Evolutionary conservation across 2,797 vertebrate genomes (phyloP).

Genomic region (Hydrophis major): DNA sequence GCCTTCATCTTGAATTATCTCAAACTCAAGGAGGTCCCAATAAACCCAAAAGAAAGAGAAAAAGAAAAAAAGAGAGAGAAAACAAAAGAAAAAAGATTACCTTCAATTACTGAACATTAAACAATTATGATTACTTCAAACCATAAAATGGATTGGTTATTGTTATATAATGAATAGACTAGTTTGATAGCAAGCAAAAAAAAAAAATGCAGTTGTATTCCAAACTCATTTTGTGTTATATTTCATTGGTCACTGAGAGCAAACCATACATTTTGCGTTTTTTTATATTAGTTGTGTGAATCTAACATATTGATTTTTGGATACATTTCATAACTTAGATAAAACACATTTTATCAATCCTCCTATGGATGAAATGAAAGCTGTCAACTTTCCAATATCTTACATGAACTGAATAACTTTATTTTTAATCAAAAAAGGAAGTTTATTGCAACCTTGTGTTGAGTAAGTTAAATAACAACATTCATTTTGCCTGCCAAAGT

Average conservation of each 20-base stretch:
- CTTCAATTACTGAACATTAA: constrained; percentile 81
- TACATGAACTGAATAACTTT: not conserved
- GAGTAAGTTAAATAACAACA: not conserved
- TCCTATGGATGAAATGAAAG: constrained; percentile 12
- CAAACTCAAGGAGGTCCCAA: constrained; percentile 88
- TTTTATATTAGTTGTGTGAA: not conserved
- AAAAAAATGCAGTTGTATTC: not conserved
- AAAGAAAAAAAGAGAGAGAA: constrained; percentile 77
- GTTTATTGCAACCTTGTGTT: not conserved
- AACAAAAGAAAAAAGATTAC: constrained; percentile 87
- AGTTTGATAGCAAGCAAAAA: not conserved
- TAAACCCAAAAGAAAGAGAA: constrained; percentile 80
- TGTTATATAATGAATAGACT: not conserved
- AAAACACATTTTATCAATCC: constrained; percentile 4
- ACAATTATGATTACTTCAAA: constrained; percentile 68
- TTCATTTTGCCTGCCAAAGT: not conserved
- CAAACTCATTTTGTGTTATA: not conserved
- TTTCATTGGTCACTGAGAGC: not conserved
- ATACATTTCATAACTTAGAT: not conserved
- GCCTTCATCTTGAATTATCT: constrained; percentile 69
- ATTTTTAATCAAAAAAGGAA: not conserved
- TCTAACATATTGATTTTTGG: not conserved
- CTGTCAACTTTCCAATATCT: not conserved
- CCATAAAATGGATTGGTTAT: not conserved
- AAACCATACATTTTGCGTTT: not conserved